These are phyloP conservation scores for Neosilurus mollespiculum DNA, from an alignment of 2,797 vertebrate species.

Conservation along the genomic window DNA sequence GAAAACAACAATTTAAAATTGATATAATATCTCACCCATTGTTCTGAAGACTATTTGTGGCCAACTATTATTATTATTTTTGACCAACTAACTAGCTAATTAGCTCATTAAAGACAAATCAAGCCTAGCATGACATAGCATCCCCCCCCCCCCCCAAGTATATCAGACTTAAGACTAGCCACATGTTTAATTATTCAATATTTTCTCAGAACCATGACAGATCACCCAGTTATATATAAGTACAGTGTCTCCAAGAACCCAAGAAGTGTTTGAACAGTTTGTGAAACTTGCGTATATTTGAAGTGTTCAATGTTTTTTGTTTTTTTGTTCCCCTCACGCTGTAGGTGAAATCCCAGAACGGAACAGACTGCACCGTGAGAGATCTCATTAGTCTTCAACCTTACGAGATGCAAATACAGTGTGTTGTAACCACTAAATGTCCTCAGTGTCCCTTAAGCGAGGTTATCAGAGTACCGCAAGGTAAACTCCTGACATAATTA, in stretches of 20 bases:
- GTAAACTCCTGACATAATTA: slow-evolving; percentile 49
- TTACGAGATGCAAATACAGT: slow-evolving; percentile 66
- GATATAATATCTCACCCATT: background rate
- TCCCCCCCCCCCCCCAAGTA: no score
- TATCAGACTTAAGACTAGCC: no score
- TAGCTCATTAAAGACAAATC: background rate
- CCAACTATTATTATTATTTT: background rate
- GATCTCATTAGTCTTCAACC: slow-evolving; percentile 56
- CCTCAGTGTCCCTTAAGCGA: slow-evolving; percentile 64
- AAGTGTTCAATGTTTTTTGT: background rate
- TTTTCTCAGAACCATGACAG: background rate
- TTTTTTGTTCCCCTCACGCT: background rate
- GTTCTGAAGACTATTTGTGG: background rate
- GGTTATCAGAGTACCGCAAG: slow-evolving; percentile 59
- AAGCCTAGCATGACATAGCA: background rate
- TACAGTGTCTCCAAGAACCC: background rate
- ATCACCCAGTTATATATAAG: background rate
- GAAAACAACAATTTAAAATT: background rate
- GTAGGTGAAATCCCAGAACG: slow-evolving; percentile 50
- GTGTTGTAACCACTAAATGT: slow-evolving; percentile 47
- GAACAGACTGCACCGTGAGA: slow-evolving; percentile 26
- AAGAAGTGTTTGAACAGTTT: background rate
- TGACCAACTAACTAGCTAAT: background rate
- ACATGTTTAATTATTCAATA: background rate
- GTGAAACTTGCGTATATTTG: background rate